Conservation (phyloP, 2,797 vertebrate species). For the Lates japonicus region DNA sequence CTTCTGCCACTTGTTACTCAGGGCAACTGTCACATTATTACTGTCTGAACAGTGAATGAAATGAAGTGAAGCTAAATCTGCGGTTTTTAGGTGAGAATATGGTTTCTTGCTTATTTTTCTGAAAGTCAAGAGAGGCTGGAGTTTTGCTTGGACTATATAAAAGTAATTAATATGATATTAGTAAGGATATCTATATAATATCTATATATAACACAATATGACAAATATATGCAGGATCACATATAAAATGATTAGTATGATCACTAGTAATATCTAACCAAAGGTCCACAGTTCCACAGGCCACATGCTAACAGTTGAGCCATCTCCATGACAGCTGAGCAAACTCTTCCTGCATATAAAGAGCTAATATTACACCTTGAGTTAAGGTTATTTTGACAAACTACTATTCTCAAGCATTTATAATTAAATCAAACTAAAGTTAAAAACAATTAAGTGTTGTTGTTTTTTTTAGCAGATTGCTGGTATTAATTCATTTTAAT, state of each 20-base stretch:
- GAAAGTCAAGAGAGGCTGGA: background rate
- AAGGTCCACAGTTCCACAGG: background rate
- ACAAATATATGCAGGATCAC: no score
- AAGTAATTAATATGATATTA: background rate
- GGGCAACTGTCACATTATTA: background rate
- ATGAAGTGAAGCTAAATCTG: background rate
- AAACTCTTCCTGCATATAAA: no score
- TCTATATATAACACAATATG: no score
- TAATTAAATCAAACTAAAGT: background rate
- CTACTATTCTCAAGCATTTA: background rate
- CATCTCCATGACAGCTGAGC: no score
- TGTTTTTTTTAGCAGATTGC: background rate
- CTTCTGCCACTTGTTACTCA: slow-evolving; percentile 10
- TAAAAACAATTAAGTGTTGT: background rate
- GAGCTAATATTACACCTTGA: no score
- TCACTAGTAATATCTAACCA: no score
- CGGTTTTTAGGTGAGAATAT: no score
- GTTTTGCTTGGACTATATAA: no score
- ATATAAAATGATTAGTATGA: background rate
- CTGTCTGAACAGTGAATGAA: background rate
- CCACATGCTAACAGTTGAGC: no score
- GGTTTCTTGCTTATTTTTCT: background rate
- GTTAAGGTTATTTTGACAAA: no score
- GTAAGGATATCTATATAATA: no score
- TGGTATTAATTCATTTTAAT: background rate